phyloP scores from a whole-genome alignment of 2,113 vertebrate species.

The Jacana jacana region DNA sequence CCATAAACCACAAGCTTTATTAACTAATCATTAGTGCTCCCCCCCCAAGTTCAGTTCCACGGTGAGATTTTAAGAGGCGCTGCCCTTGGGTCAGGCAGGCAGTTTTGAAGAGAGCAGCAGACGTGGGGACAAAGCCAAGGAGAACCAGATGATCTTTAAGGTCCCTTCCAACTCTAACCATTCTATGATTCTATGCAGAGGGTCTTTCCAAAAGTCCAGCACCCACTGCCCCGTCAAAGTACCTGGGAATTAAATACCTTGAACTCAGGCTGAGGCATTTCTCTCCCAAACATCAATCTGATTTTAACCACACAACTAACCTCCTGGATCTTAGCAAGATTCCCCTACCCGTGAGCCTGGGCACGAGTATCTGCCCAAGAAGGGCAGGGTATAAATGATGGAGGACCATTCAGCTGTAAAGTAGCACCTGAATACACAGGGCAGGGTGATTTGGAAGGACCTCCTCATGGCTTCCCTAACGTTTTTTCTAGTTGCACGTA shows the following conservation, averaged over 20 bases:
- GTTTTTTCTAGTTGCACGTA: not conserved
- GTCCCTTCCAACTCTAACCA: no score
- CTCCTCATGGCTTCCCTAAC: not conserved
- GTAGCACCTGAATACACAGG: not conserved
- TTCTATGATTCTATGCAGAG: not conserved
- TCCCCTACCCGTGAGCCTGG: not conserved
- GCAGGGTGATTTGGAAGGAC: not conserved
- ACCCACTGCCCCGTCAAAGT: not conserved
- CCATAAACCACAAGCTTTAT: conserved; percentile 36
- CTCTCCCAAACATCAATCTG: not conserved
- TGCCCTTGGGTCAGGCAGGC: not conserved
- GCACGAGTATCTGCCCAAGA: not conserved
- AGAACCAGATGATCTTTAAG: no score
- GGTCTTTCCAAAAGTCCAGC: not conserved
- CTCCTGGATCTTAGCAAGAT: not conserved
- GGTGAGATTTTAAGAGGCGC: not conserved
- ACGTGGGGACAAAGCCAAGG: not conserved
- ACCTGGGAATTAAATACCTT: not conserved
- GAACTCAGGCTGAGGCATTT: not conserved
- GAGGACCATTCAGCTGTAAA: not conserved
- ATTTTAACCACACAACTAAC: not conserved
- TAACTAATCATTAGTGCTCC: conserved; percentile 24
- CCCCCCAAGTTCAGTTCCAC: not conserved
- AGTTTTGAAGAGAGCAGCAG: not conserved
- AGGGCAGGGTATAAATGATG: not conserved